Conservation (phyloP, 2,888 invertebrate species). For the Carterocephalus palaemon region DNA sequence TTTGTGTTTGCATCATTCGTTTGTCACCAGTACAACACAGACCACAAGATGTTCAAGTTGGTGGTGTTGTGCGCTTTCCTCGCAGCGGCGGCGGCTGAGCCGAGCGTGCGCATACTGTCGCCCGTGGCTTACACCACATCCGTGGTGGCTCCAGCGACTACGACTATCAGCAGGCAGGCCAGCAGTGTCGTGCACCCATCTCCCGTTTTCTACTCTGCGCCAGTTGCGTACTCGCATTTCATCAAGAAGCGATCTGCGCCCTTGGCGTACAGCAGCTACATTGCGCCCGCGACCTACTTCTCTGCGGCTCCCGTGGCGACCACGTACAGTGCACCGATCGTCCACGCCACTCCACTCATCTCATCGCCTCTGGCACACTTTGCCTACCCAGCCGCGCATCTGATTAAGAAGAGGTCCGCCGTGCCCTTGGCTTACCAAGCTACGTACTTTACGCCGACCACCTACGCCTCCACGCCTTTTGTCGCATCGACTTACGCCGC, state of each 20-base stretch:
- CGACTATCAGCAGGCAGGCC: slow-evolving; percentile 58
- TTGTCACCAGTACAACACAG: slow-evolving; percentile 57
- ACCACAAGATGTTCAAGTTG: slow-evolving; percentile 73
- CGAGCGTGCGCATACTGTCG: slow-evolving; percentile 35
- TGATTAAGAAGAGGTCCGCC: slow-evolving; percentile 57
- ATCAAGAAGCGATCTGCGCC: slow-evolving; percentile 43
- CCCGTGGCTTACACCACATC: slow-evolving; percentile 45
- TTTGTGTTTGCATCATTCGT: slow-evolving; percentile 54
- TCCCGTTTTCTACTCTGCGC: slow-evolving; percentile 49
- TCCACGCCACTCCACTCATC: slow-evolving; percentile 33
- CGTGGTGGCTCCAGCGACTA: slow-evolving; percentile 49
- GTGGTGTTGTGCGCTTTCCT: slow-evolving; percentile 81
- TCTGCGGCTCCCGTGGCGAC: slow-evolving; percentile 30
- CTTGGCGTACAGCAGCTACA: slow-evolving; percentile 34
- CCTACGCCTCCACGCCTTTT: slow-evolving; percentile 44
- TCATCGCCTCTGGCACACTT: slow-evolving; percentile 32
- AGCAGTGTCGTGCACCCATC: slow-evolving; percentile 68
- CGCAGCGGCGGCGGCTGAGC: slow-evolving; percentile 74
- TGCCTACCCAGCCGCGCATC: slow-evolving; percentile 43
- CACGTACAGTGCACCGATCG: slow-evolving; percentile 29
- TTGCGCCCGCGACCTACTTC: slow-evolving; percentile 40
- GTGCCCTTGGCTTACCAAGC: slow-evolving; percentile 28
- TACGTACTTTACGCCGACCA: slow-evolving; percentile 36
- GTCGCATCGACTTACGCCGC: slow-evolving; percentile 45
- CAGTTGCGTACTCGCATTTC: slow-evolving; percentile 47